phyloP scores from a whole-genome alignment of 2,797 vertebrate genomes.

The Schizopygopsis malacanthus region DNA sequence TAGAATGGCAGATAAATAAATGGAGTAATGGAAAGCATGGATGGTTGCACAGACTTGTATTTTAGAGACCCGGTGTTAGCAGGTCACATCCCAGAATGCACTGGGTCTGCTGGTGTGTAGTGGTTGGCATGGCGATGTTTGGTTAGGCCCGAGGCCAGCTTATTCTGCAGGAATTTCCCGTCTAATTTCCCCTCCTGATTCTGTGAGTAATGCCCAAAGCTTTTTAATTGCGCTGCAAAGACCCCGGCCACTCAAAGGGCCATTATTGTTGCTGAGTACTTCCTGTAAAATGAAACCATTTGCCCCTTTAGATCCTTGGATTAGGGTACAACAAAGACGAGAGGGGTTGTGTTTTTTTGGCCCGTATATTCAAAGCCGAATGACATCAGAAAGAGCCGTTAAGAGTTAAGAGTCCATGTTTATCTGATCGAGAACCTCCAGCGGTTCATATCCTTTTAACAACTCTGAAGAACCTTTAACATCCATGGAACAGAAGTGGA shows the following conservation, averaged over 20 bases:
- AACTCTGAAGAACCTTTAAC: not conserved
- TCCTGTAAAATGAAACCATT: constrained; percentile 78
- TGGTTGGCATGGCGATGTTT: constrained; percentile 72
- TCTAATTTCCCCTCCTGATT: constrained; percentile 73
- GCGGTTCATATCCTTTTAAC: not conserved
- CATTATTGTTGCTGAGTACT: constrained; percentile 84
- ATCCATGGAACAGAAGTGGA: not conserved
- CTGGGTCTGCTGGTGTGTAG: constrained; percentile 64
- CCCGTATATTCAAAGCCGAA: constrained; percentile 30
- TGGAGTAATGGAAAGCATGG: not conserved
- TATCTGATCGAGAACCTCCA: constrained; percentile 17
- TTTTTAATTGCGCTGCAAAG: constrained; percentile 81
- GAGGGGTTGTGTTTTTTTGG: constrained; percentile 28
- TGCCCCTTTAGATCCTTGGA: constrained; percentile 57
- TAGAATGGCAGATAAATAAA: not conserved
- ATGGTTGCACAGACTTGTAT: constrained; percentile 3
- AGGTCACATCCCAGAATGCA: constrained; percentile 59
- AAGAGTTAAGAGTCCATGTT: constrained; percentile 20
- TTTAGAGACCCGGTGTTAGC: constrained; percentile 60
- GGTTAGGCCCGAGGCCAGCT: constrained; percentile 77
- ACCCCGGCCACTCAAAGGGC: constrained; percentile 78
- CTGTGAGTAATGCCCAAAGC: constrained; percentile 72
- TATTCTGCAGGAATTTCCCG: constrained; percentile 84
- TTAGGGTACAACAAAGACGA: constrained; percentile 53
- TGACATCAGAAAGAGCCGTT: constrained; percentile 43